These are phyloP conservation scores for Drosophila incognita DNA, from an alignment of 2,888 invertebrate genomes.

Conservation along the genomic window DNA sequence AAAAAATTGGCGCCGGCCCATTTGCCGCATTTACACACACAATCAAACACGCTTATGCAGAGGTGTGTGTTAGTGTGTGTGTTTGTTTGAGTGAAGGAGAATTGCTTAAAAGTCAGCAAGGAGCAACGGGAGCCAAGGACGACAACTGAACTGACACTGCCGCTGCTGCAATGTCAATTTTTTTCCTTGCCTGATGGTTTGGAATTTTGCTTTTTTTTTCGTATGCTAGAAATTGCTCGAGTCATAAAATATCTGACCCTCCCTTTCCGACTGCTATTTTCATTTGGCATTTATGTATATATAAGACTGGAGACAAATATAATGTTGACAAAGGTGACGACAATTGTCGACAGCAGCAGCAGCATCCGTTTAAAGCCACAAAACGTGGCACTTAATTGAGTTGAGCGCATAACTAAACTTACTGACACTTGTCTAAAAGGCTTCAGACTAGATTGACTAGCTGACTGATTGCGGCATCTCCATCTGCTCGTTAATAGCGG, in stretches of 20 bases:
- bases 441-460: constrained; percentile 18
- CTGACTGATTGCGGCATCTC: constrained; percentile 18
- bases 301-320: constrained; percentile 74
- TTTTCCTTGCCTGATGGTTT: constrained; percentile 17
- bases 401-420: constrained; percentile 21
- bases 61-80: not conserved
- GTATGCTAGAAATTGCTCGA: constrained; percentile 52
- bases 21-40: constrained; percentile 78
- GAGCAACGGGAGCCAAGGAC: constrained; percentile 44
- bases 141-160: constrained; percentile 67
- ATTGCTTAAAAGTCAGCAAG: constrained; percentile 63
- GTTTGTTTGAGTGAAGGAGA: constrained; percentile 29
- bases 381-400: constrained; percentile 35
- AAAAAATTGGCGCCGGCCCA: constrained; percentile 73
- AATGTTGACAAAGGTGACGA: constrained; percentile 81
- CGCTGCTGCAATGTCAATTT: constrained; percentile 42
- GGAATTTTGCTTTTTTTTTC: constrained; percentile 2
- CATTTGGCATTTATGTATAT: constrained; percentile 65
- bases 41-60: constrained; percentile 50
- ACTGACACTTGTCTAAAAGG: constrained; percentile 14
- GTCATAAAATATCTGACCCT: constrained; percentile 70
- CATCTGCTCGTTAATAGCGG: constrained; percentile 34
- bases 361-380: constrained; percentile 2
- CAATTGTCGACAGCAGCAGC: constrained; percentile 63
- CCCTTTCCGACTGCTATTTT: constrained; percentile 34